A percentile compares a stretch with the other conserved stretches of the same genome.
phyloP scores from a whole-genome alignment of 2,888 invertebrate genomes.

The Cantharis lateralis region DNA sequence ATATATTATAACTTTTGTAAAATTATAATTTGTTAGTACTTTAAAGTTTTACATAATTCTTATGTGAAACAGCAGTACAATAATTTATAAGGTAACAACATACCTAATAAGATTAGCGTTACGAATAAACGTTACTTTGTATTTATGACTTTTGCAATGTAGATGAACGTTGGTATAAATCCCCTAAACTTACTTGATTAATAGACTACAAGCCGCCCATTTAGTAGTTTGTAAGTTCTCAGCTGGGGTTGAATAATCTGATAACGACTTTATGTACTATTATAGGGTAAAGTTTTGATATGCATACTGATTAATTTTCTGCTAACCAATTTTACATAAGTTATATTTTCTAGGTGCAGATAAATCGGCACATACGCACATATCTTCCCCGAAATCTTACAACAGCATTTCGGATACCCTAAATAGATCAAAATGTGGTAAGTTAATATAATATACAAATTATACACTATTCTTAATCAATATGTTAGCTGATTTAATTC shows the following conservation, averaged over 20 bases:
- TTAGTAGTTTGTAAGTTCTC: conserved; percentile 51
- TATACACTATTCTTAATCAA: neutral
- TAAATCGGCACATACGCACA: conserved; percentile 48
- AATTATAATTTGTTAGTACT: no score
- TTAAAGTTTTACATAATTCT: neutral
- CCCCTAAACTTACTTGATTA: conserved; percentile 47
- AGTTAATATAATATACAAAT: conserved; percentile 37
- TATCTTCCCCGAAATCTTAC: conserved; percentile 49
- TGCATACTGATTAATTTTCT: conserved; percentile 24
- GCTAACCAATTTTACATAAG: conserved; percentile 10
- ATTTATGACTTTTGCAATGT: conserved; percentile 46
- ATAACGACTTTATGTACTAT: conserved; percentile 49
- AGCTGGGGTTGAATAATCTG: conserved; percentile 49
- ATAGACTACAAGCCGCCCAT: conserved; percentile 52
- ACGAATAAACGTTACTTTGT: conserved; percentile 45
- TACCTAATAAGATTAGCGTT: conserved; percentile 6
- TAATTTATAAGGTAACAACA: no score
- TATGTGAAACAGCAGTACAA: neutral
- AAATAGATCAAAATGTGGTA: conserved; percentile 52
- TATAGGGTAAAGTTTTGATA: conserved; percentile 26
- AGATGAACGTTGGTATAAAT: conserved; percentile 41
- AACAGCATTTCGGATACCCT: conserved; percentile 51
- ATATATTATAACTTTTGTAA: no score
- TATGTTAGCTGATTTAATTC: neutral
- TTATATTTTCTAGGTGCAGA: conserved; percentile 36